Conservation (phyloP, 2,113 vertebrate species). For the Aegithalos caudatus region DNA sequence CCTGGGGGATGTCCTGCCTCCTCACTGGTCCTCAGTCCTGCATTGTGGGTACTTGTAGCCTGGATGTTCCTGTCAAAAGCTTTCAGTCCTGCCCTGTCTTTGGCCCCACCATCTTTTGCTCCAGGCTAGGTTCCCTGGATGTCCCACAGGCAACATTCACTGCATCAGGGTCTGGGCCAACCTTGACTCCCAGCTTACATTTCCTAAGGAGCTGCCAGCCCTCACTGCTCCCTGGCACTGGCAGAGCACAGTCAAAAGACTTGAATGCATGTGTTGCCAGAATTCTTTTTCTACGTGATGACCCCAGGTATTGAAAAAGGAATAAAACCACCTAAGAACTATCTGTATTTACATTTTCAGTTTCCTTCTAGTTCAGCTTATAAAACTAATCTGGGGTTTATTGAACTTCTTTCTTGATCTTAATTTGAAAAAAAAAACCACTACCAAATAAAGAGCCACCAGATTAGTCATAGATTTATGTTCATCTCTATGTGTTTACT, state of each 20-base stretch:
- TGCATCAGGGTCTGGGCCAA: neutral
- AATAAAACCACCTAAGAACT: neutral
- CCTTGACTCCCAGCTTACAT: fast-evolving
- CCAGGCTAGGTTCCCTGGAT: neutral
- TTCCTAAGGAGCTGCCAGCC: neutral
- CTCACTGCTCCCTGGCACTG: neutral
- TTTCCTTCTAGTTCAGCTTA: neutral
- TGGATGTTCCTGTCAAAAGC: neutral
- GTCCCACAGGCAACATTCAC: neutral
- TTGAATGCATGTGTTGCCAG: neutral
- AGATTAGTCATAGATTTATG: neutral
- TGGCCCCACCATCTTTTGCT: fast-evolving
- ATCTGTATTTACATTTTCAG: neutral
- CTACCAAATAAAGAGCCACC: neutral
- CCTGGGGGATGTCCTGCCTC: neutral
- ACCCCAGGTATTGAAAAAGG: neutral
- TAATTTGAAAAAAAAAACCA: neutral
- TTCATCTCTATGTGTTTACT: neutral
- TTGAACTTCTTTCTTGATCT: neutral
- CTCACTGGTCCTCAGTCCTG: neutral
- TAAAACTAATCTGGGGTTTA: neutral
- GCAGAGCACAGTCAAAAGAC: neutral
- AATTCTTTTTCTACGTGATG: constrained; percentile 5
- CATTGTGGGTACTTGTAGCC: too few species aligned
- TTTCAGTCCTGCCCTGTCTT: neutral